Conservation (phyloP, 1,140 invertebrate genomes). For the Drosophila sturtevanti region DNA sequence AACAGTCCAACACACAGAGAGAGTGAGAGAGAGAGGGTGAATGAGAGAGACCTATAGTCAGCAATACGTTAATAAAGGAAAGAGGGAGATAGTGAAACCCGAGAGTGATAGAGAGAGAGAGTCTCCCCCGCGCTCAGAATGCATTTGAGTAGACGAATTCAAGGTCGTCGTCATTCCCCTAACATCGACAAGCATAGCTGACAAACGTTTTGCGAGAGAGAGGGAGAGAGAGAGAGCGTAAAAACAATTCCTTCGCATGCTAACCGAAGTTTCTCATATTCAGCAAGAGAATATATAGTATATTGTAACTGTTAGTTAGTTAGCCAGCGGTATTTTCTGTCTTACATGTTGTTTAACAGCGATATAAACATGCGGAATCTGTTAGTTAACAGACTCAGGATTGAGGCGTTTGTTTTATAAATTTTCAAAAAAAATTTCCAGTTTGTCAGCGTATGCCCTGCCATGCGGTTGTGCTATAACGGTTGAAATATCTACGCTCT, state of each 20-base stretch:
- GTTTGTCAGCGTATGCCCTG: slow-evolving; percentile 67
- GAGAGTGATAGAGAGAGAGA: slow-evolving; percentile 33
- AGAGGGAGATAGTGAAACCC: slow-evolving; percentile 34
- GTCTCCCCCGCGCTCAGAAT: slow-evolving; percentile 8
- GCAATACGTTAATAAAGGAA: background rate
- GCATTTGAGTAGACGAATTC: slow-evolving; percentile 17
- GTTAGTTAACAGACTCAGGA: background rate
- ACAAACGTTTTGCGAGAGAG: background rate
- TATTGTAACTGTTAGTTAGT: background rate
- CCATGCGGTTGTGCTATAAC: slow-evolving; percentile 64
- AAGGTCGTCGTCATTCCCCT: slow-evolving; percentile 3
- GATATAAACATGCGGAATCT: background rate
- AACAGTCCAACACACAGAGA: slow-evolving; percentile 25
- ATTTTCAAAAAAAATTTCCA: slow-evolving; percentile 18
- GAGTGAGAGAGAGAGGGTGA: slow-evolving; percentile 29
- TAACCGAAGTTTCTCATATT: background rate
- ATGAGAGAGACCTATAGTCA: slow-evolving; percentile 13
- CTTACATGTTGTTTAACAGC: background rate
- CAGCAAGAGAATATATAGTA: background rate
- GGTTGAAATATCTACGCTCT: slow-evolving; percentile 36
- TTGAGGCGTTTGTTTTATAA: background rate
- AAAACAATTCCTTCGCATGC: too few relatives aligned
- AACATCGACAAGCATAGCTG: background rate
- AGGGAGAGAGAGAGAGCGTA: too few relatives aligned
- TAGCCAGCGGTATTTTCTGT: background rate